Evolutionary conservation across 2,797 vertebrate genomes (phyloP), one percentile per base, ranked within the genome.

Genomic region (Phoebastria nigripes): DNA sequence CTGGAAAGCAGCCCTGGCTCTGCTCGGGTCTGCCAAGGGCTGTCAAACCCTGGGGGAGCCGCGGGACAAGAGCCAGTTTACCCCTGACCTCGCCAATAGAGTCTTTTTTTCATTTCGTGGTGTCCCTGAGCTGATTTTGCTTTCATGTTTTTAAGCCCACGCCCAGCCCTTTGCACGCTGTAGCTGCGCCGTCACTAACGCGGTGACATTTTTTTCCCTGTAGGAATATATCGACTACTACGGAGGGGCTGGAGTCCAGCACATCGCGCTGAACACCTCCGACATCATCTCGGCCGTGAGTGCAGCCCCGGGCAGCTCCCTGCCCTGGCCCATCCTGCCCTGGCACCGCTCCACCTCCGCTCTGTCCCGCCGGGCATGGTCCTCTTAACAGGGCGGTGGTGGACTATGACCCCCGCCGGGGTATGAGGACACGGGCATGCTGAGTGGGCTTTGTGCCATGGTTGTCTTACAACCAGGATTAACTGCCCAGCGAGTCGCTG

Each of bases 191-290:
- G 8, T 24, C 29, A 7, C 35, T 61, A 5, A 31, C 1, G 1
- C 0, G 4, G 39, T 56, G 35, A 44, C 12, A 13, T 22, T 63
- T 56, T 56, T 35, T 62, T n/a, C 51, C 46, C 52, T 51, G 9
- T 37, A 99, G 99, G 99, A 99, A 97, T 99, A 99, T 5, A 97
- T 99, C 5, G 99, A 99, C 51, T 99, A 99, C 85, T 99, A 99
- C 0, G 99, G 99, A 35, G 99, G 99, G 2, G 95, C 99, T 0
- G 99, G 99, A 31, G 99, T 99, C 44, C 99, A 99, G 95, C 99
- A 99, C 96, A 99, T 99, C 2, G 99, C 99, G 8, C 98, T 99
- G 21, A 47, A 47, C 46, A 47, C 46, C 46, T 47, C 46, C 12
- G 46, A 47, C 46, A 47, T 47, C 46, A 47, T 47, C 46, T 87